Evolutionary conservation across 2,797 vertebrate species (phyloP).

Genomic region (Clarias fuscus): DNA sequence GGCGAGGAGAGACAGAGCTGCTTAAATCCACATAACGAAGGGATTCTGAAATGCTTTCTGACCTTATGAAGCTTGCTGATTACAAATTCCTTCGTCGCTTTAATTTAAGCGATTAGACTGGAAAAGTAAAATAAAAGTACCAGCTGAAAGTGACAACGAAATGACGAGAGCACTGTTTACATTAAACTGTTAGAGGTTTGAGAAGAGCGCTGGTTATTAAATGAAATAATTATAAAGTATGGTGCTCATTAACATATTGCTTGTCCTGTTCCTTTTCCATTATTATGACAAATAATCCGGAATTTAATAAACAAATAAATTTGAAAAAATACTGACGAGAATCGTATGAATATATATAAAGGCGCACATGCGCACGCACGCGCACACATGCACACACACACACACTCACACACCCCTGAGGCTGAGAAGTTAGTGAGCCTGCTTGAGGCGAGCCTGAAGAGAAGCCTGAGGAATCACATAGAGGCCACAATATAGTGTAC

Average conservation of each 20-base stretch:
- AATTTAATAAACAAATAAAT: neutral
- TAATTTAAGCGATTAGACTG: conserved; percentile 15
- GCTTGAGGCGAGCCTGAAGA: conserved; percentile 30
- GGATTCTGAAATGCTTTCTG: conserved; percentile 28
- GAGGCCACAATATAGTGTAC: neutral
- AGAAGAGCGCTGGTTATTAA: neutral
- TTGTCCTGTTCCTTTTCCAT: neutral
- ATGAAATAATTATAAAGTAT: neutral
- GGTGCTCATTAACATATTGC: conserved; percentile 2
- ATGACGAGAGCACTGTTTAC: neutral
- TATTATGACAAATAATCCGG: neutral
- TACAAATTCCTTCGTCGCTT: conserved; percentile 14
- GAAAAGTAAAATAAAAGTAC: neutral
- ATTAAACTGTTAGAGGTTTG: neutral
- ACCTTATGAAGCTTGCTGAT: conserved; percentile 1
- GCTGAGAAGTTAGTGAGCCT: conserved; percentile 24
- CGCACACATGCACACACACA: neutral
- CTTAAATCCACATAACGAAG: conserved; percentile 43
- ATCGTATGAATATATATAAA: neutral
- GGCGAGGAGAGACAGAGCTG: conserved; percentile 27
- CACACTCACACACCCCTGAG: neutral
- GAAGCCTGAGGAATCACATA: conserved; percentile 31
- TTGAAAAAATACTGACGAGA: neutral
- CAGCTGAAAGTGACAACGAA: neutral
- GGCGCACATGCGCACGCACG: neutral